A percentile compares a stretch with the other conserved stretches of the same genome.
phyloP scores from a whole-genome alignment of 1,140 invertebrate genomes.

The Diplogasteroides magnus region DNA sequence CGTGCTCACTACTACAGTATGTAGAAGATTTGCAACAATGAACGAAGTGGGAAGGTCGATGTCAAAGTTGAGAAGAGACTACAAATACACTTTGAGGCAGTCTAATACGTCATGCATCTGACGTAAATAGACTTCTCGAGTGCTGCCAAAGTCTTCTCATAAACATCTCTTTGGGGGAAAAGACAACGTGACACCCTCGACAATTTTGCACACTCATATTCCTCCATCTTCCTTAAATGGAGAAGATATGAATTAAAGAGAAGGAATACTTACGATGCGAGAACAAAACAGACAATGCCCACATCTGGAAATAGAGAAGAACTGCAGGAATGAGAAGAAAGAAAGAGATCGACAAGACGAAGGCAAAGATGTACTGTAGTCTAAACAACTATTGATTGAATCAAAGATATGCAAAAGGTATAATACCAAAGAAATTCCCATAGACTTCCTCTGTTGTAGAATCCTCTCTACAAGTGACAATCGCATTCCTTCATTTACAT shows the following conservation, averaged over 20 bases:
- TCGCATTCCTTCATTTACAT: background rate
- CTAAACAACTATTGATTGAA: background rate
- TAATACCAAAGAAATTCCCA: background rate
- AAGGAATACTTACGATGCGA: background rate
- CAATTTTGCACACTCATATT: background rate
- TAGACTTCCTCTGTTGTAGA: background rate
- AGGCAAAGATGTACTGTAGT: background rate
- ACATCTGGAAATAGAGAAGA: background rate
- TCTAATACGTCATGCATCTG: too few species aligned
- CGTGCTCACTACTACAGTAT: background rate
- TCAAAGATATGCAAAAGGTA: background rate
- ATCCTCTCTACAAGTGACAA: background rate
- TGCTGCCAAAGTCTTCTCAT: background rate
- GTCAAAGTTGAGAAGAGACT: background rate
- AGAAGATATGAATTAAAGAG: background rate
- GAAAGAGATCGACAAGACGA: background rate
- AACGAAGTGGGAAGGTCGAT: background rate
- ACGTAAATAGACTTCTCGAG: background rate
- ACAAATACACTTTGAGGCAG: background rate
- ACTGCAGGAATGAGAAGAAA: background rate
- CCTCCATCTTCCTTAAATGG: background rate
- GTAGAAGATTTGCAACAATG: background rate
- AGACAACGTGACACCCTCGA: background rate
- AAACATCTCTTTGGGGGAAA: constrained; percentile 6
- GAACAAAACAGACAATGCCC: background rate